Evolutionary conservation across 2,113 vertebrate species (phyloP).

Genomic region (Ptyas mucosa): DNA sequence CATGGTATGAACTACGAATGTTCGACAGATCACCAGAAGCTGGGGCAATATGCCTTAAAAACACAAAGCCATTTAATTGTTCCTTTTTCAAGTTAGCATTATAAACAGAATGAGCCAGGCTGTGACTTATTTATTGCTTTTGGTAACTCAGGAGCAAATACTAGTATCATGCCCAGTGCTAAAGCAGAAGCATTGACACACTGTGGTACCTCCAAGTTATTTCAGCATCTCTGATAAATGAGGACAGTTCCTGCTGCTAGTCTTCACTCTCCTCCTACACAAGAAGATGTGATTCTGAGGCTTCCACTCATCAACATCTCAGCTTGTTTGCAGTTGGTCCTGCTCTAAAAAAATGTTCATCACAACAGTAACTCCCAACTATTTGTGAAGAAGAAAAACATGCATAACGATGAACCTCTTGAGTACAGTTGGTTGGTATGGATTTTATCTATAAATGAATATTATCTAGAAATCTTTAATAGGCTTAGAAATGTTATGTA

Average conservation of each 20-base stretch:
- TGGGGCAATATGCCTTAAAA: not conserved
- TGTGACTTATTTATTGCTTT: not conserved
- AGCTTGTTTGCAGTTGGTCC: not conserved
- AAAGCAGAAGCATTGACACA: not conserved
- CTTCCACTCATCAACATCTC: not conserved
- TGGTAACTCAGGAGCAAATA: not conserved
- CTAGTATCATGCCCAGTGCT: not conserved
- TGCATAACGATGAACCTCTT: not conserved
- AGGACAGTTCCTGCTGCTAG: not conserved
- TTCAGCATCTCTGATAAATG: not conserved
- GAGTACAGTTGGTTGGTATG: not conserved
- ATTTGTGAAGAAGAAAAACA: not conserved
- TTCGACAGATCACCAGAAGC: not conserved
- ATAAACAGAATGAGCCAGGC: not conserved
- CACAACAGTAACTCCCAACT: not conserved
- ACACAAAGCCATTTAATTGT: fast-evolving
- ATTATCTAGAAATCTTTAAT: not conserved
- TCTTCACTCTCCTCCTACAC: not conserved
- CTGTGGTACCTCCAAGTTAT: not conserved
- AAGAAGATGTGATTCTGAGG: too few relatives aligned
- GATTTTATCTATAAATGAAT: not conserved
- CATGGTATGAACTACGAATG: not conserved
- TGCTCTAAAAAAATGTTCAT: not conserved
- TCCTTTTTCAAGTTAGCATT: not conserved
- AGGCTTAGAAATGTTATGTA: not conserved